phyloP scores from a whole-genome alignment of 2,797 vertebrate genomes.

The Poecilia wingei region DNA sequence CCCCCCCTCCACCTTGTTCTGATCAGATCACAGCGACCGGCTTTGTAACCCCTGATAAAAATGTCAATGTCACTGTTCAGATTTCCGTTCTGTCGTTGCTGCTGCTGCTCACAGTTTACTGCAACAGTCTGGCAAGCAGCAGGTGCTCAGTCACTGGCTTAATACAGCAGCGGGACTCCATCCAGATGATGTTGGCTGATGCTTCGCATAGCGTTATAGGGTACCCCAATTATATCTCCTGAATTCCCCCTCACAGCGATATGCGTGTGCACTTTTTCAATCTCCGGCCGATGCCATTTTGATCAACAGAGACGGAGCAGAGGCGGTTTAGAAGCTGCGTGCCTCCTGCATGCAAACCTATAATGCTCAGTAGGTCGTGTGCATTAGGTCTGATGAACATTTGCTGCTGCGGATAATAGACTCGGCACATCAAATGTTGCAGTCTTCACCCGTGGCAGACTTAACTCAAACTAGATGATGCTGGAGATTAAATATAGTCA shows the following conservation, averaged over 20 bases:
- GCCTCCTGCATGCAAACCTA: slow-evolving; percentile 36
- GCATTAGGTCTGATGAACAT: slow-evolving; percentile 26
- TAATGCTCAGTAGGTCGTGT: slow-evolving; percentile 23
- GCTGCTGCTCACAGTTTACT: slow-evolving; percentile 67
- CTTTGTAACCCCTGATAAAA: slow-evolving; percentile 56
- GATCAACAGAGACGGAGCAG: slow-evolving; percentile 32
- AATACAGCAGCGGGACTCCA: slow-evolving; percentile 67
- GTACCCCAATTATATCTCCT: slow-evolving; percentile 52
- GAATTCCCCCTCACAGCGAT: slow-evolving; percentile 45
- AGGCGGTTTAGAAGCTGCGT: slow-evolving; percentile 30
- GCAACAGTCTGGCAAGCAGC: slow-evolving; percentile 81
- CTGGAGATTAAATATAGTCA: background rate
- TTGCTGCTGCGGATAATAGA: background rate
- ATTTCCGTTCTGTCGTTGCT: slow-evolving; percentile 36
- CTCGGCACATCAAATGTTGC: slow-evolving; percentile 1
- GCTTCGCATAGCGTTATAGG: slow-evolving; percentile 40
- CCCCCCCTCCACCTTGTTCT: background rate
- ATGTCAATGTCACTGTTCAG: slow-evolving; percentile 61
- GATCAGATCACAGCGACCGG: slow-evolving; percentile 12
- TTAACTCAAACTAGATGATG: slow-evolving; percentile 24
- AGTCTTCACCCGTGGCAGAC: slow-evolving; percentile 57
- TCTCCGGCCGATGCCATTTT: slow-evolving; percentile 53
- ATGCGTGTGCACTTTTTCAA: slow-evolving; percentile 32
- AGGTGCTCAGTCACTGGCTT: slow-evolving; percentile 76
- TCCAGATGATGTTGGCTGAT: slow-evolving; percentile 72